These are phyloP conservation scores for Melanostoma mellinum DNA, from an alignment of 2,888 invertebrate species.

Conservation along the genomic window DNA sequence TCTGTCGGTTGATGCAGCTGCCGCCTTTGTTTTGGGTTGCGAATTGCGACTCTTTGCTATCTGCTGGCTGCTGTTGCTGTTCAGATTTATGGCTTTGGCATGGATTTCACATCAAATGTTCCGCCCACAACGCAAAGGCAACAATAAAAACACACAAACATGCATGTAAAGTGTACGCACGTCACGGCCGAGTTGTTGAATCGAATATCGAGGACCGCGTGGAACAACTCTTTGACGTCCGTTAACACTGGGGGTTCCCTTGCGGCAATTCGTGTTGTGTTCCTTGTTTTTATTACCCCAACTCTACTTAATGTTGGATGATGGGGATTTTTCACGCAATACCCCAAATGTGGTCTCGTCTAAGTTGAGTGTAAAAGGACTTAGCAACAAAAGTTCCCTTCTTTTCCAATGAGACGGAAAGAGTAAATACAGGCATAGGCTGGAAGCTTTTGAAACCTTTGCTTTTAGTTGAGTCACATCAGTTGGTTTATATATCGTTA, in stretches of 20 bases:
- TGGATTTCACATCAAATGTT: slow-evolving; percentile 72
- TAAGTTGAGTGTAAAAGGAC: slow-evolving; percentile 24
- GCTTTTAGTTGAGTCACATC: neutral
- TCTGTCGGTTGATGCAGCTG: slow-evolving; percentile 61
- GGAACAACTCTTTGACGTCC: slow-evolving; percentile 68
- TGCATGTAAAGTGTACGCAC: slow-evolving; percentile 62
- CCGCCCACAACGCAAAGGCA: slow-evolving; percentile 68
- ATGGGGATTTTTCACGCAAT: slow-evolving; percentile 63
- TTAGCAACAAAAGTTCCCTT: neutral
- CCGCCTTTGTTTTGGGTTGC: slow-evolving; percentile 63
- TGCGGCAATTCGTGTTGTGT: slow-evolving; percentile 73
- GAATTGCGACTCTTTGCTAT: slow-evolving; percentile 35
- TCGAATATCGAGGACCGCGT: slow-evolving; percentile 62
- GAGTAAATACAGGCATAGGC: neutral
- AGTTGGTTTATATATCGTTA: slow-evolving; percentile 27
- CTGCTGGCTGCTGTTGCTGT: slow-evolving; percentile 50
- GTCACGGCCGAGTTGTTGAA: slow-evolving; percentile 71
- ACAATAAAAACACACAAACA: slow-evolving; percentile 53
- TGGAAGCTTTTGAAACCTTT: slow-evolving; percentile 20
- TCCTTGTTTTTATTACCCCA: slow-evolving; percentile 36
- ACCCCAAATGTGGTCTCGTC: slow-evolving; percentile 34
- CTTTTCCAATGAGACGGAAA: neutral
- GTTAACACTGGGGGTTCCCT: slow-evolving; percentile 76
- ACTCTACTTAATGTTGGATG: slow-evolving; percentile 43
- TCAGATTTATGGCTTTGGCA: slow-evolving; percentile 69